Base-by-base conservation (phyloP, 1,140 invertebrate genomes). In the Subanguina moxae region DNA sequence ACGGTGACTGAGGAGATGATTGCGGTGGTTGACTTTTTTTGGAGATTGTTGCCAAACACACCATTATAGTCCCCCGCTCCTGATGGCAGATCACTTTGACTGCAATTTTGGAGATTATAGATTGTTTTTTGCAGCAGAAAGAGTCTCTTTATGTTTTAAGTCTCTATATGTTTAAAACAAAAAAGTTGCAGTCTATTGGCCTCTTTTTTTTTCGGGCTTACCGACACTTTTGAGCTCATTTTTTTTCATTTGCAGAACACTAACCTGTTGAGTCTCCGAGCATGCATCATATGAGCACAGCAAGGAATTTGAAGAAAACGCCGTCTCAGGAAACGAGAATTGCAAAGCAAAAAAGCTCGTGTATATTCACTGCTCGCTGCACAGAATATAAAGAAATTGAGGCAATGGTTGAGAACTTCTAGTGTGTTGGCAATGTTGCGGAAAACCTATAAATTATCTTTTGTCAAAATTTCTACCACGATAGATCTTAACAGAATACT, bases 311-410 rank as follows among this genome's bases (percentile, higher is more conserved):
- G 64, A 21, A 48, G 48, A 1, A 76, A 25, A 8, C 77, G 13
- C 27, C 32, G 64, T 43, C 62, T 67, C 11, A 78, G n/a, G 27
- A 61, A 32, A 19, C 28, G 28, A 28, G 5, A 61, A 30, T 61
- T 61, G 38, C 27, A 21, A 19, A 61, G 58, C 1, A 82, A 38
- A 61, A 80, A 80, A 1, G 80, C 78, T 43, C 80, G 62, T 8
- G 68, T 64, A 59, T 80, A 80, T 46, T 80, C 78, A 11, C 48
- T 57, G 45, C 67, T 69, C 0, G 78, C 80, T 38, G 77, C 67
- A 62, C 78, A 80, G 68, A 82, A 80, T 38, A 80, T 73, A 70
- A 80, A 80, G 62, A 80, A 80, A 62, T 80, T 80, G 27, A 82
- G 57, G 65, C 79, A 80, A 68, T 82, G 79, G 57, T 82, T 80